Evolutionary conservation across 2,113 vertebrate species (phyloP), one percentile per base, ranked within the genome.

Genomic region (Isurus oxyrinchus): DNA sequence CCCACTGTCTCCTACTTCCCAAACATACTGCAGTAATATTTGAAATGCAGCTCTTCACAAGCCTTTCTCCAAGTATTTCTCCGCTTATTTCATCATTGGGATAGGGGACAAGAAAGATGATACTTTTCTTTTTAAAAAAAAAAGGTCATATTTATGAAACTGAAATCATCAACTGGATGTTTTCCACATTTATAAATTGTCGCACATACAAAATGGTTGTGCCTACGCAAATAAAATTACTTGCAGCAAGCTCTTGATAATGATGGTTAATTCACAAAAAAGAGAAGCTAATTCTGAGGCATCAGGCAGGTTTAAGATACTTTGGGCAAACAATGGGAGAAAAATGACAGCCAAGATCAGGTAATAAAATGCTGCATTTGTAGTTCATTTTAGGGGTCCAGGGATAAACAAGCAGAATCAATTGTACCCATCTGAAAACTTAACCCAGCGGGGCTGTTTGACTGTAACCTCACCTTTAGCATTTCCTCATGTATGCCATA

Each of bases 401-500:
- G 8, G 25, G 53, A 95, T 10, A 10, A 0, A 5, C 23, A 0
- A 94, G 94, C 61, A 44, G 10, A 11, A 5, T 3, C 21, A 19
- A 44, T 5, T 49, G 40, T 53, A 76, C 31, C 44, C 3, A 27
- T 35, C 6, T 95, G 94, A 95, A 53, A 4, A 35, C 49, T 2
- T 31, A 61, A 84, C 79, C 96, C 27, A 21, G 7, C 13, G 35
- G 27, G 67, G 55, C 53, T 67, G 59, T 63, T 72, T 11, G 25
- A 21, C 2, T 19, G 88, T 49, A 87, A 72, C 96, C 98, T 98
- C 97, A 99, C 99, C 99, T 99, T 99, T 91, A 99, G 98, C 99
- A 99, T 99, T 97, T 99, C 99, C 97, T 99, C 98, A 0, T 99
- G 99, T 97, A 99, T 99, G 97, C 98, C 98, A 97, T 99, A 98